These are phyloP conservation scores for Lasioglossum marginatum DNA, from an alignment of 2,888 invertebrate species.

Conservation along the genomic window DNA sequence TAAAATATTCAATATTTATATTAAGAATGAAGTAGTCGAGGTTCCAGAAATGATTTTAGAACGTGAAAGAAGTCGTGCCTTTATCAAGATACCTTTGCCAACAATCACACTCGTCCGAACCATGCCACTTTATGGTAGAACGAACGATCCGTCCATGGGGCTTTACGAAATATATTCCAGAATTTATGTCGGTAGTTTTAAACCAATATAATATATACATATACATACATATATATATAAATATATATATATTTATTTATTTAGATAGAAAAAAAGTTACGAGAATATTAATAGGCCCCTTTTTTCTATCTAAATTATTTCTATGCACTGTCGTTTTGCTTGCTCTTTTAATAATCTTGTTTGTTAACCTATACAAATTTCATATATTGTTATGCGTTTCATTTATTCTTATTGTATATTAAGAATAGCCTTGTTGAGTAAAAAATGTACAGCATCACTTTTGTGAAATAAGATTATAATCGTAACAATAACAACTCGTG, in stretches of 20 bases:
- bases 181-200: constrained; percentile 80
- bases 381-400: constrained; percentile 18
- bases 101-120: constrained; percentile 80
- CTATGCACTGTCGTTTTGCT: constrained; percentile 47
- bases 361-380: constrained; percentile 45
- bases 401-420: constrained; percentile 26
- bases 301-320: constrained; percentile 47
- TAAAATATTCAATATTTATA: not conserved
- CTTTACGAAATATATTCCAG: constrained; percentile 81
- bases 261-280: constrained; percentile 44
- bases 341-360: constrained; percentile 34
- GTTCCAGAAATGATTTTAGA: constrained; percentile 34
- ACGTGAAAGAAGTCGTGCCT: constrained; percentile 79
- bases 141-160: constrained; percentile 83
- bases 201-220: constrained; percentile 32
- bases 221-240: not conserved
- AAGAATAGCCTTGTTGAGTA: constrained; percentile 18
- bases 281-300: constrained; percentile 34
- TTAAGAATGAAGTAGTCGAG: constrained; percentile 40
- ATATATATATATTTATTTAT: not conserved
- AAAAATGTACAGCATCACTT: constrained; percentile 22
- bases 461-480: constrained; percentile 13
- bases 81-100: constrained; percentile 75
- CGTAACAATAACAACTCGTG: not conserved
- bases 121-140: constrained; percentile 80